These are phyloP conservation scores for Motacilla alba DNA, from an alignment of 2,113 vertebrate genomes.

Conservation along the genomic window DNA sequence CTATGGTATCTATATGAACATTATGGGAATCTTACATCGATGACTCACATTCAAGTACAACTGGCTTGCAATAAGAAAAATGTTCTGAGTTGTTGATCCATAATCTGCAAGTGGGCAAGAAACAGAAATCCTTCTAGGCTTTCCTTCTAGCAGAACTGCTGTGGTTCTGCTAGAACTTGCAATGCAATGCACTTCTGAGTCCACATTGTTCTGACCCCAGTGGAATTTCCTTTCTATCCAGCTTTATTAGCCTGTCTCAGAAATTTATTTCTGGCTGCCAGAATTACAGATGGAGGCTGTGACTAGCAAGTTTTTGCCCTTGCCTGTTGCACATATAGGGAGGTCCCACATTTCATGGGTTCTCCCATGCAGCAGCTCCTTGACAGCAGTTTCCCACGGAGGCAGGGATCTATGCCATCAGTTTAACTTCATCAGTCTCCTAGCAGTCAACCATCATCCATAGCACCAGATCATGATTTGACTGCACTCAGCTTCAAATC, in stretches of 20 bases:
- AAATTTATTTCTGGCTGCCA: background rate
- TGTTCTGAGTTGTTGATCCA: background rate
- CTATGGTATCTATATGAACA: background rate
- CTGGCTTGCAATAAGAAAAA: background rate
- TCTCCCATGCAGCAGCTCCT: background rate
- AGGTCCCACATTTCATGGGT: background rate
- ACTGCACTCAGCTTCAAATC: background rate
- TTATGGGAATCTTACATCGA: background rate
- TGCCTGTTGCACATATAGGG: background rate
- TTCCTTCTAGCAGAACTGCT: background rate
- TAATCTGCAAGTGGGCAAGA: background rate
- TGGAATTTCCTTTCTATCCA: background rate
- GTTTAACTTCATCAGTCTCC: background rate
- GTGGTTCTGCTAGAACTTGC: background rate
- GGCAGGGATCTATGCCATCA: background rate
- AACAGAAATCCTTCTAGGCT: background rate
- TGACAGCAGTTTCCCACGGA: background rate
- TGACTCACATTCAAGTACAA: background rate
- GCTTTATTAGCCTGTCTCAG: background rate
- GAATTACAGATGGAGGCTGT: background rate
- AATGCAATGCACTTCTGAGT: background rate
- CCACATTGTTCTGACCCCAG: background rate
- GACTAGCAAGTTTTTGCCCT: background rate
- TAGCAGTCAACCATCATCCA: background rate
- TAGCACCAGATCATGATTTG: background rate